Evolutionary conservation across 1,140 invertebrate species (phyloP).

Genomic region (Drosophila paulistorum): DNA sequence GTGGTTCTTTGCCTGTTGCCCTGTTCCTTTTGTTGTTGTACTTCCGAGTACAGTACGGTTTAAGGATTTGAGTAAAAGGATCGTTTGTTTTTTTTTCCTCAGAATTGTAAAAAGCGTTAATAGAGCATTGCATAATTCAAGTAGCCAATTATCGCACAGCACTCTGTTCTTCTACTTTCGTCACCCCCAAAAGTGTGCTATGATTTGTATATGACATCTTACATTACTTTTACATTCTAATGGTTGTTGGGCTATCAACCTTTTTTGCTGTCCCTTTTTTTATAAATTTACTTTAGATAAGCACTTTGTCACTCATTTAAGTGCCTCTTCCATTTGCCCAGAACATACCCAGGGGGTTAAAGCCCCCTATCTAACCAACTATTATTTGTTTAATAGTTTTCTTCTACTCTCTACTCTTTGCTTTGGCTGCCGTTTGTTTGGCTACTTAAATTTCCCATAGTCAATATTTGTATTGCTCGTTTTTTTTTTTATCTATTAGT

Average conservation of each 20-base stretch:
- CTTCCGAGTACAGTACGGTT: slow-evolving; percentile 61
- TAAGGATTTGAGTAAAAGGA: slow-evolving; percentile 31
- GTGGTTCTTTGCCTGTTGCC: slow-evolving; percentile 42
- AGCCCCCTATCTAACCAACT: slow-evolving; percentile 26
- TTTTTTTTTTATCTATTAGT: slow-evolving; percentile 30
- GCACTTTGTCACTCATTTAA: slow-evolving; percentile 41
- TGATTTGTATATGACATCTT: not conserved
- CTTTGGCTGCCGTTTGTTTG: slow-evolving; percentile 63
- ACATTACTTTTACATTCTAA: too few species aligned
- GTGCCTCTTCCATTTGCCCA: slow-evolving; percentile 61
- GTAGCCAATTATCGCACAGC: too few species aligned
- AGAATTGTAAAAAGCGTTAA: too few species aligned
- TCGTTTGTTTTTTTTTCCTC: too few species aligned
- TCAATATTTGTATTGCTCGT: slow-evolving; percentile 53
- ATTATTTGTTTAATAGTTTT: slow-evolving; percentile 36
- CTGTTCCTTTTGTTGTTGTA: slow-evolving; percentile 20
- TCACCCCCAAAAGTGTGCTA: slow-evolving; percentile 1
- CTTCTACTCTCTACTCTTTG: slow-evolving; percentile 43
- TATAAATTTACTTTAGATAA: slow-evolving; percentile 51
- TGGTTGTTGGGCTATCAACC: not conserved
- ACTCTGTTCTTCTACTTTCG: not conserved
- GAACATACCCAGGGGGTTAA: not conserved
- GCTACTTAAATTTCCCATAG: slow-evolving; percentile 65
- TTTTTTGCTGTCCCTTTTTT: not conserved
- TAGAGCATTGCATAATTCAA: too few species aligned